Conservation (phyloP, 1,140 invertebrate genomes). For the Rhopalosiphum maidis region DNA sequence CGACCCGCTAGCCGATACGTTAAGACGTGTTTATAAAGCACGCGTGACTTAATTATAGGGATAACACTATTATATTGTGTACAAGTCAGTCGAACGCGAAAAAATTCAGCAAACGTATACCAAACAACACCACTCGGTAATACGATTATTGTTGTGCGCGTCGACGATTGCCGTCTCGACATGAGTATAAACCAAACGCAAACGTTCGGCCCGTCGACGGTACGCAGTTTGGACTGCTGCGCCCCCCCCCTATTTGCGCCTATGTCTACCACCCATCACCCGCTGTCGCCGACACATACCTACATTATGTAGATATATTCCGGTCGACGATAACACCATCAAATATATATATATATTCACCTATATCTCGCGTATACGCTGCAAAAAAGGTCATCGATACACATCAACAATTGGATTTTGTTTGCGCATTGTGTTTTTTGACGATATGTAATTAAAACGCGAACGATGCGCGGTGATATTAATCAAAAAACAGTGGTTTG, state of each 20-base stretch:
- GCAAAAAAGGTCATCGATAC: constrained; percentile 49
- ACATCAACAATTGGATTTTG: constrained; percentile 28
- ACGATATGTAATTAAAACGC: constrained; percentile 44
- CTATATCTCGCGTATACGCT: neutral
- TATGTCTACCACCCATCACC: too few relatives aligned
- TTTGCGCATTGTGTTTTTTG: constrained; percentile 49
- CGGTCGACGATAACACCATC: neutral
- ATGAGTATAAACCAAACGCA: neutral
- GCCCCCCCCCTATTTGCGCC: neutral
- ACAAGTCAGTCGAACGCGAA: neutral
- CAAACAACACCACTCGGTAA: neutral
- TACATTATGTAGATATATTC: neutral
- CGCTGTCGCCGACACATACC: neutral
- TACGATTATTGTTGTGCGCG: neutral
- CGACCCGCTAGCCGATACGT: neutral
- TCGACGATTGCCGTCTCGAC: neutral
- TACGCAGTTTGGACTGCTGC: neutral
- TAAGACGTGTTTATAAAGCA: neutral
- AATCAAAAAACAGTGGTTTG: constrained; percentile 55
- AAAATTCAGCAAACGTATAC: neutral
- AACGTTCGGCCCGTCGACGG: neutral
- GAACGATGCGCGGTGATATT: constrained; percentile 15
- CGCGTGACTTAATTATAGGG: neutral
- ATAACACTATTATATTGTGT: neutral
- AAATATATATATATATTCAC: neutral